Base-by-base conservation (phyloP, 2,797 vertebrate species). In the Microcaecilia unicolor region DNA sequence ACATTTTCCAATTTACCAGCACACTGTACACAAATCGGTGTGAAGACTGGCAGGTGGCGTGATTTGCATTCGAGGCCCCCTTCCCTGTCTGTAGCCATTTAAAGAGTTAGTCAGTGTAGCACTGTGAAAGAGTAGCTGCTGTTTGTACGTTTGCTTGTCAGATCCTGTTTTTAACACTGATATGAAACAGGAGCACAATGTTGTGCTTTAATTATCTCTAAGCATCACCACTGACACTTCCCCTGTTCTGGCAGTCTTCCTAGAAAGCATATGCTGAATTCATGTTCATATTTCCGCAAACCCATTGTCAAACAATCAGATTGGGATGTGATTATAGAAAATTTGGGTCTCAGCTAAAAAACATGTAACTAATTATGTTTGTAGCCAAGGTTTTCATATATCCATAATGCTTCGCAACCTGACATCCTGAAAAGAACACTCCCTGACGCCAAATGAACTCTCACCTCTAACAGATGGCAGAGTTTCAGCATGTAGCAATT, bases 41-140 rank as follows among this genome's bases (percentile, higher is more conserved):
- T 49, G 39, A 58, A 62, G 49, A 51, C 54, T 60, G 58, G 67
- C 70, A 73, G 70, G 70, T 73, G 67, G 46, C 64, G 52, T 57
- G 47, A 39, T 38, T 36, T 43, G 57, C 49, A 27, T 45, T 31
- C 23, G 36, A 26, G 55, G 53, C 42, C 56, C 58, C 53, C 51
- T 18, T 52, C 44, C 39, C 0, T 53, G 33, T 16, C 49, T 47
- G n/a, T 18, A 51, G 20, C 43, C 57, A 40, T 46, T 49, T 64
- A 66, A 60, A 58, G 49, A 61, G 55, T 62, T 61, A 61, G 60
- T 68, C 64, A 68, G n/a, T 70, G 64, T 70, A 42, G 48, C 6
- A 4, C 70, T 53, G 58, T 73, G 64, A 68, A 73, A 66, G 60
- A 64, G 64, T 70, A 73, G 70, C 70, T 70, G 67, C 70, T 58